Evolutionary conservation across 1,140 invertebrate genomes (phyloP).

Genomic region (Akabosia matsudoensis): DNA sequence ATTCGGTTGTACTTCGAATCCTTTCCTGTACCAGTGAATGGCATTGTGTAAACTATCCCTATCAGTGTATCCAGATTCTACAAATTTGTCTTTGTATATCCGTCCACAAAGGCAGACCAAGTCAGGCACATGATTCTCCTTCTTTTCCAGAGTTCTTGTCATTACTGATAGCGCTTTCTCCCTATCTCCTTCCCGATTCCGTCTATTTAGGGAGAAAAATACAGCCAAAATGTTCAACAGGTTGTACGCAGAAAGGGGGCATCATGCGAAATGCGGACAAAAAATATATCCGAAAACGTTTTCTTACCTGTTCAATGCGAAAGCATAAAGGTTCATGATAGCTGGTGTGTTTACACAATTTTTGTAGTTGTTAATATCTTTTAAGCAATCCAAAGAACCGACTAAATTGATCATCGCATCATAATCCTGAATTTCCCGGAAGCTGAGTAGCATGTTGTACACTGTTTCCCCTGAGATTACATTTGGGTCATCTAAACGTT

Average conservation of each 20-base stretch:
- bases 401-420: conserved; percentile 97
- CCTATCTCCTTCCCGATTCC: conserved; percentile 90
- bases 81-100: conserved; percentile 99
- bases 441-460: conserved; percentile 85
- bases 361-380: conserved; percentile 85
- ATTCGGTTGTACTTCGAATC: conserved; percentile 96
- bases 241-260: neutral
- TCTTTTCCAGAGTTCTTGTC: conserved; percentile 80
- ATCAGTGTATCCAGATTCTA: conserved; percentile 89
- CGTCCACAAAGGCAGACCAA: conserved; percentile 97
- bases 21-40: conserved; percentile 97
- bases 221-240: neutral
- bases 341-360: conserved; percentile 84
- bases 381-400: conserved; percentile 70
- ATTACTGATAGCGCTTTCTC: conserved; percentile 91
- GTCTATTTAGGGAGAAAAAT: conserved; percentile 54
- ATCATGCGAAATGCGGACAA: too few relatives aligned
- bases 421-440: conserved; percentile 92
- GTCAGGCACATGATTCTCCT: conserved; percentile 90
- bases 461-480: conserved; percentile 92
- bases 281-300: too few relatives aligned
- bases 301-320: conserved; percentile 85
- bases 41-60: conserved; percentile 83
- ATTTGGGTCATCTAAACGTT: conserved; percentile 92
- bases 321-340: conserved; percentile 91